Evolutionary conservation across 2,888 invertebrate species (phyloP).

Genomic region (Epinotia demarniana): DNA sequence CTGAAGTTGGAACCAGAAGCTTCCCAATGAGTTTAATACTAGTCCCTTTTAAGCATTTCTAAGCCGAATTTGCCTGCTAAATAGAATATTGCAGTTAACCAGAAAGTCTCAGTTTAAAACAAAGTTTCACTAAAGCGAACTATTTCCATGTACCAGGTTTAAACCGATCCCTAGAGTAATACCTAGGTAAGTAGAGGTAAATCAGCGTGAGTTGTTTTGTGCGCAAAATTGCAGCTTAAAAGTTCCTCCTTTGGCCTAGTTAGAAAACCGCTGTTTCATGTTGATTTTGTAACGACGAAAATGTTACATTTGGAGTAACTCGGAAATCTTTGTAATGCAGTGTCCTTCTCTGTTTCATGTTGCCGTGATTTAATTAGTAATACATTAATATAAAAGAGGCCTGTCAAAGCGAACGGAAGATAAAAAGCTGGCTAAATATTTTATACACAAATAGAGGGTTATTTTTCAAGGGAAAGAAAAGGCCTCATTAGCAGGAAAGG

Average conservation of each 20-base stretch:
- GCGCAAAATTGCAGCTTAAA: conserved; percentile 18
- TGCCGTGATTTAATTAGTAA: conserved; percentile 24
- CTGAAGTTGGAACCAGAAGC: conserved; percentile 40
- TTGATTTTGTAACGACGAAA: conserved; percentile 19
- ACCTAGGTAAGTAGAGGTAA: conserved; percentile 44
- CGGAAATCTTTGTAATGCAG: background rate
- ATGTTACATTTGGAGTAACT: background rate
- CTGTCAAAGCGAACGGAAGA: conserved; percentile 45
- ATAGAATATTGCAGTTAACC: conserved; percentile 59
- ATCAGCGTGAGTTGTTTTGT: conserved; percentile 22
- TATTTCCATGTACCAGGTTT: conserved; percentile 46
- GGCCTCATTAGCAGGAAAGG: conserved; percentile 81
- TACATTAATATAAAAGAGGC: conserved; percentile 17
- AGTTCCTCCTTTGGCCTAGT: conserved; percentile 8
- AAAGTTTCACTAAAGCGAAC: conserved; percentile 61
- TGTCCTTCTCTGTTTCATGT: conserved; percentile 1
- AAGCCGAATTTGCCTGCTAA: conserved; percentile 53
- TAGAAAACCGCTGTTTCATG: conserved; percentile 4
- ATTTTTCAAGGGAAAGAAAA: conserved; percentile 67
- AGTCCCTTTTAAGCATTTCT: conserved; percentile 57
- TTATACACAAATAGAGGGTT: conserved; percentile 60
- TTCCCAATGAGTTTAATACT: conserved; percentile 50
- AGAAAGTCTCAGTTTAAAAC: conserved; percentile 59
- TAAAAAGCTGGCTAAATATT: conserved; percentile 52
- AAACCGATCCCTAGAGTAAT: conserved; percentile 33